Percentiles rank a stretch among this genome's conserved stretches.
These are phyloP conservation scores for Elephantulus edwardii DNA, from an alignment of 2,113 vertebrate species.

Conservation along the genomic window DNA sequence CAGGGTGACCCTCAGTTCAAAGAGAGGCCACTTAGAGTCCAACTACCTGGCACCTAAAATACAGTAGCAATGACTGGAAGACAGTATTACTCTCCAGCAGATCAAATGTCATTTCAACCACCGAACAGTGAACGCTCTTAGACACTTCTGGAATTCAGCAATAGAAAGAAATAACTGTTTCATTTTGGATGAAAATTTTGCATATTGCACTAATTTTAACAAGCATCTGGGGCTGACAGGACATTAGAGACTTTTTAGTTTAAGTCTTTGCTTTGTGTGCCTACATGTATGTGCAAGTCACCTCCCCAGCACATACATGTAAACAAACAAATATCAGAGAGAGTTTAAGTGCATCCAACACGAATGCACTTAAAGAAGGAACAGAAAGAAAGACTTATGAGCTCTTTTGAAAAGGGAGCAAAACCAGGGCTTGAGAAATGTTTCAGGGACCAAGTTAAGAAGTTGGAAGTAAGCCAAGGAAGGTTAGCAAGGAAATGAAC, in stretches of 20 bases:
- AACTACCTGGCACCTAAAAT: neutral
- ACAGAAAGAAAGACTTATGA: neutral
- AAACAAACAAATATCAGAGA: neutral
- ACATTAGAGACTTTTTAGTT: neutral
- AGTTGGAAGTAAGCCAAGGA: conserved; percentile 29
- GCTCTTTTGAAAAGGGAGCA: conserved; percentile 30
- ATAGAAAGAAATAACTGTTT: neutral
- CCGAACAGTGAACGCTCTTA: neutral
- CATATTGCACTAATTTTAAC: neutral
- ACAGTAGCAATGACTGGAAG: neutral
- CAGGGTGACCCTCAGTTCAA: neutral
- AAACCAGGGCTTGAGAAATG: neutral
- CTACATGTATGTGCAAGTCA: neutral
- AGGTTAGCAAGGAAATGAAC: conserved; percentile 59
- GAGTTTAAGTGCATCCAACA: neutral
- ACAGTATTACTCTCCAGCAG: neutral
- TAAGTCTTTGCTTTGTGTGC: neutral
- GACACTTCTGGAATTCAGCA: neutral
- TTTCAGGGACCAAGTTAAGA: conserved; percentile 27
- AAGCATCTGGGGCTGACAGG: neutral
- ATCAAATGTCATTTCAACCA: neutral
- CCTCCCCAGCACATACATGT: neutral
- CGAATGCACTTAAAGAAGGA: no score
- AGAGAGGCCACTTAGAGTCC: neutral
- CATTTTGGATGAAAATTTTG: neutral